These are phyloP conservation scores for Leucoma salicis DNA, from an alignment of 2,888 invertebrate species.

Conservation along the genomic window DNA sequence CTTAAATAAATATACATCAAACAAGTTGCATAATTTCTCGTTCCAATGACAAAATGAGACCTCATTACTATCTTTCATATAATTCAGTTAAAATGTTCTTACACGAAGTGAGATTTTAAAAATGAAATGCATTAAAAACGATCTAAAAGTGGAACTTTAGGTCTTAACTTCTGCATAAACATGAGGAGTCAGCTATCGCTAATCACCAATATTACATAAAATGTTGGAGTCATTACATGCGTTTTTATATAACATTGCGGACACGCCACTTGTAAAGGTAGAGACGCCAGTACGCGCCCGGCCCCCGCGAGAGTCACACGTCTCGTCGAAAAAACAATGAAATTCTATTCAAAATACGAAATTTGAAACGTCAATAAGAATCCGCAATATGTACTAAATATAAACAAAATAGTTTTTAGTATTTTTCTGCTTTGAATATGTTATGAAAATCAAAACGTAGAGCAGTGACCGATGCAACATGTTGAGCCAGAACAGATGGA, in stretches of 20 bases:
- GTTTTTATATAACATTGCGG: slow-evolving; percentile 48
- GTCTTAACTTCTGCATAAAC: slow-evolving; percentile 33
- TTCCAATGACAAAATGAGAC: not conserved
- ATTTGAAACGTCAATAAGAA: slow-evolving; percentile 28
- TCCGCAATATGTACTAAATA: slow-evolving; percentile 46
- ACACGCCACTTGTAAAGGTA: slow-evolving; percentile 18
- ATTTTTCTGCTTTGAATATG: slow-evolving; percentile 26
- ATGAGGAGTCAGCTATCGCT: slow-evolving; percentile 44
- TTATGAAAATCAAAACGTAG: slow-evolving; percentile 75
- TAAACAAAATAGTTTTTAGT: slow-evolving; percentile 27
- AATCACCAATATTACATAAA: slow-evolving; percentile 47
- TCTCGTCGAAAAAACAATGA: slow-evolving; percentile 38
- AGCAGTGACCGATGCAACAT: slow-evolving; percentile 75
- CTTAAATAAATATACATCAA: not conserved
- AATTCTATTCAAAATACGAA: slow-evolving; percentile 27
- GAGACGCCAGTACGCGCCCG: slow-evolving; percentile 32
- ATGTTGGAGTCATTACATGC: slow-evolving; percentile 42
- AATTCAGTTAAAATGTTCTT: not conserved
- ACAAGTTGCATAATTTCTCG: slow-evolving; percentile 4
- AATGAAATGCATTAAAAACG: not conserved
- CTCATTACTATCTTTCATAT: not conserved
- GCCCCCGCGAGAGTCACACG: slow-evolving; percentile 35
- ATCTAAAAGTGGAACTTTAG: slow-evolving; percentile 38
- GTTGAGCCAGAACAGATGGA: slow-evolving; percentile 75
- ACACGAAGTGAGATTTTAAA: not conserved